phyloP scores from a whole-genome alignment of 53 echinoderm and acorn worm species.

The Stichopus horrens region DNA sequence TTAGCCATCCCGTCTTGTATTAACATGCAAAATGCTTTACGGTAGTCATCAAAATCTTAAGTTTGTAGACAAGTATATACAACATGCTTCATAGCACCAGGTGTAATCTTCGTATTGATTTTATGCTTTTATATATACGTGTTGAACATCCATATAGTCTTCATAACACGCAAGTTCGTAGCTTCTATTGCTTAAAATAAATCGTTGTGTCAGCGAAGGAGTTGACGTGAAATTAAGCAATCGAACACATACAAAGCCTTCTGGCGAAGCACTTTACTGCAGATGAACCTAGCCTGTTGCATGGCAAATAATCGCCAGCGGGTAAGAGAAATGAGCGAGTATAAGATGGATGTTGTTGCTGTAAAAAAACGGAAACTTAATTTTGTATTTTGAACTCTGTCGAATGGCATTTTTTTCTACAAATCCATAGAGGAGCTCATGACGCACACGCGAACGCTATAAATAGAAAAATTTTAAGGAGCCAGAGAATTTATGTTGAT shows the following conservation, averaged over 20 bases:
- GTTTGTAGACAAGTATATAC: not conserved
- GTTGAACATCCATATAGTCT: not conserved
- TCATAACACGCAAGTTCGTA: slow-evolving; percentile 3
- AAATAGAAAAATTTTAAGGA: too few species aligned
- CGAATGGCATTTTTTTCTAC: not conserved
- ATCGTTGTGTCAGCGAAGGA: slow-evolving; percentile 20
- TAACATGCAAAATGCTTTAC: too few species aligned
- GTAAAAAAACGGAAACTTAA: not conserved
- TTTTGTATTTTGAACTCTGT: slow-evolving; percentile 12
- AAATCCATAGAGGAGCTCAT: too few species aligned
- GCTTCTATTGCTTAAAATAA: not conserved
- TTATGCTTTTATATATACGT: not conserved
- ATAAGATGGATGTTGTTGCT: slow-evolving; percentile 19
- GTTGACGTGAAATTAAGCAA: slow-evolving; percentile 35
- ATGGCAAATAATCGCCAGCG: not conserved
- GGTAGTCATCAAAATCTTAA: too few species aligned
- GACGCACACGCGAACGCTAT: too few species aligned
- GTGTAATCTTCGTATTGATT: not conserved
- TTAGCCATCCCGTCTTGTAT: too few species aligned
- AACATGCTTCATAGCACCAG: not conserved
- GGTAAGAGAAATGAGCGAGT: not conserved
- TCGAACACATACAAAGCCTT: slow-evolving; percentile 29
- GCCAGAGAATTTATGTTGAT: too few species aligned
- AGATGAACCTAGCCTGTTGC: slow-evolving; percentile 27
- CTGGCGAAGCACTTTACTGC: slow-evolving; percentile 21